These are phyloP conservation scores for Pseudochaenichthys georgianus DNA, from an alignment of 2,797 vertebrate species.

Conservation along the genomic window DNA sequence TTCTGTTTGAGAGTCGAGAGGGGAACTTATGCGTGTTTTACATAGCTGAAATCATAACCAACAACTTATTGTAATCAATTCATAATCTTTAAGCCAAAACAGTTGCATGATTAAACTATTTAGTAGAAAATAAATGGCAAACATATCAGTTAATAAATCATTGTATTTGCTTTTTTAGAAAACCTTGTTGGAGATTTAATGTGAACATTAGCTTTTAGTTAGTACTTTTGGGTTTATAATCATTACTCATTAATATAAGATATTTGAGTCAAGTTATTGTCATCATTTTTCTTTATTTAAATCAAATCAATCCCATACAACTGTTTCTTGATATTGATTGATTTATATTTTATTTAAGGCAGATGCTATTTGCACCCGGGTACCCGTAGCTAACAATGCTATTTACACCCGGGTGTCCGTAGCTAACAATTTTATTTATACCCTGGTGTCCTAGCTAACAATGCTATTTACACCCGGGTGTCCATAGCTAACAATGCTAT, in stretches of 20 bases:
- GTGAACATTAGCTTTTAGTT: background rate
- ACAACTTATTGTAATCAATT: background rate
- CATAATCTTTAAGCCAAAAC: background rate
- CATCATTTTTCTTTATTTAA: too few species aligned
- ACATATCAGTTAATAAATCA: background rate
- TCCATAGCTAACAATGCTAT: too few species aligned
- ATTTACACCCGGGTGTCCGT: too few species aligned
- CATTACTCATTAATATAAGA: background rate
- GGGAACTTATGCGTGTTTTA: constrained; percentile 14
- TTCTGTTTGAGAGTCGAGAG: constrained; percentile 35
- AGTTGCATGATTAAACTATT: background rate
- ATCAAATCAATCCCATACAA: too few species aligned
- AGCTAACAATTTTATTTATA: too few species aligned
- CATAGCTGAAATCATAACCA: background rate
- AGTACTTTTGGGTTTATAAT: background rate
- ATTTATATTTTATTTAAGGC: too few species aligned
- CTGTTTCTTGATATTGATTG: too few species aligned
- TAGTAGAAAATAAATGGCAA: background rate
- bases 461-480: too few species aligned
- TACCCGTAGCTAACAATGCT: too few species aligned
- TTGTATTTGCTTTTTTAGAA: background rate
- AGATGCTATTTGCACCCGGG: too few species aligned
- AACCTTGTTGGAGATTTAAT: background rate
- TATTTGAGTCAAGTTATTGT: too few species aligned
- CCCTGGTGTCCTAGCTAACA: too few species aligned